These are phyloP conservation scores for Chaitophorus viminalis DNA, from an alignment of 2,888 invertebrate species.

Conservation along the genomic window DNA sequence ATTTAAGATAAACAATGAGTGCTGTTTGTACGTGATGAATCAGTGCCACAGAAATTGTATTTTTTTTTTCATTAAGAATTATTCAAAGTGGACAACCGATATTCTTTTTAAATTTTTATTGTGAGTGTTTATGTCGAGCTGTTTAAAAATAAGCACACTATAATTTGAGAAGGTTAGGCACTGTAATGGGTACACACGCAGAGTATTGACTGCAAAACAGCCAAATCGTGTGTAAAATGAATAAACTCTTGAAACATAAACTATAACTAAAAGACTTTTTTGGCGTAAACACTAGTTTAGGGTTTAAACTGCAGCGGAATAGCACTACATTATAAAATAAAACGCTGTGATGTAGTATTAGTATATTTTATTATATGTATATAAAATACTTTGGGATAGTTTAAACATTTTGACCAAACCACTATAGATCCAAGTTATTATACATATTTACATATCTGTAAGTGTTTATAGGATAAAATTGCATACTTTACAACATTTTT, in stretches of 20 bases:
- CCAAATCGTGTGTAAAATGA: slow-evolving; percentile 23
- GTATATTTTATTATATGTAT: neutral
- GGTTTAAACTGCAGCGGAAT: slow-evolving; percentile 1
- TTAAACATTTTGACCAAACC: neutral
- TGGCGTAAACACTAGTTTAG: slow-evolving; percentile 38
- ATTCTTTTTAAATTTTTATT: slow-evolving; percentile 4
- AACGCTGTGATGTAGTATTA: slow-evolving; percentile 19
- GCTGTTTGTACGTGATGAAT: slow-evolving; percentile 48
- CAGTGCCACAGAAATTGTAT: slow-evolving; percentile 12
- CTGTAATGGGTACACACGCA: neutral
- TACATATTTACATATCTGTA: no score
- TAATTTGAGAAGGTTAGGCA: slow-evolving; percentile 1
- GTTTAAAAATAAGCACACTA: slow-evolving; percentile 48
- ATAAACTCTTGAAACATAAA: slow-evolving; percentile 15
- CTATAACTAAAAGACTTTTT: slow-evolving; percentile 46
- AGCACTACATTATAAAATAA: neutral
- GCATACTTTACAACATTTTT: neutral
- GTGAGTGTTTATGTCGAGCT: neutral
- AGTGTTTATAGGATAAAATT: no score
- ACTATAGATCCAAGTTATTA: neutral
- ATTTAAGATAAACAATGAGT: slow-evolving; percentile 36
- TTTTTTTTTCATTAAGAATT: neutral
- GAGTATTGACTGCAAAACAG: neutral
- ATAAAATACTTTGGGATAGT: neutral
- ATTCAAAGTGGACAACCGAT: slow-evolving; percentile 45